These are phyloP conservation scores for Antechinus stuartii DNA, from an alignment of 2,113 vertebrate genomes.

Conservation along the genomic window DNA sequence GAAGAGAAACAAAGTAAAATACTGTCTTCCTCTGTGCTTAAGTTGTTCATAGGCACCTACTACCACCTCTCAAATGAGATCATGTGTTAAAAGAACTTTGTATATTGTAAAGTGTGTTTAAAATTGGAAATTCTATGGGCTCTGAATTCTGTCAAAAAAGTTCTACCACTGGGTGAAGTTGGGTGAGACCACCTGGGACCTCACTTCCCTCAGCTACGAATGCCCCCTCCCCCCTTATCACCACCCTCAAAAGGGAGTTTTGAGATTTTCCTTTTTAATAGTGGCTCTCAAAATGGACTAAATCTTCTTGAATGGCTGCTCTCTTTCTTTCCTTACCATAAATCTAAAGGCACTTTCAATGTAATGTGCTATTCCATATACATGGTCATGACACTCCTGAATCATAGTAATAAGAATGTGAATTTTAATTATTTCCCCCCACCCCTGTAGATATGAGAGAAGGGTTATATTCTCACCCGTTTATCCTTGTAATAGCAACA, in stretches of 20 bases:
- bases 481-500: constrained; percentile 79
- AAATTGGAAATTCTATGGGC: neutral
- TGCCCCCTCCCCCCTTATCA: neutral
- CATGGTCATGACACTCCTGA: constrained; percentile 80
- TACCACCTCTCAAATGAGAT: constrained; percentile 71
- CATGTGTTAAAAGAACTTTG: constrained; percentile 1
- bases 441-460: neutral
- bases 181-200: neutral
- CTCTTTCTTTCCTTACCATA: constrained; percentile 80
- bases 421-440: constrained; percentile 76
- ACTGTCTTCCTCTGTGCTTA: constrained; percentile 70
- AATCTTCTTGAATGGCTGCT: constrained; percentile 74
- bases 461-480: constrained; percentile 77
- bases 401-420: constrained; percentile 80
- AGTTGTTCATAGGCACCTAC: constrained; percentile 65
- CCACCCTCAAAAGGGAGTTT: neutral
- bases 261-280: constrained; percentile 29
- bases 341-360: constrained; percentile 66
- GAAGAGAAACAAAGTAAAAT: constrained; percentile 65
- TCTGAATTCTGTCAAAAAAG: neutral
- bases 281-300: constrained; percentile 57
- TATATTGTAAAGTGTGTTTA: neutral
- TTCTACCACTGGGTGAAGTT: neutral
- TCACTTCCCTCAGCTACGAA: neutral
- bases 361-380: constrained; percentile 81